Conservation (phyloP, 2,797 vertebrate species). For the Squalus acanthias region DNA sequence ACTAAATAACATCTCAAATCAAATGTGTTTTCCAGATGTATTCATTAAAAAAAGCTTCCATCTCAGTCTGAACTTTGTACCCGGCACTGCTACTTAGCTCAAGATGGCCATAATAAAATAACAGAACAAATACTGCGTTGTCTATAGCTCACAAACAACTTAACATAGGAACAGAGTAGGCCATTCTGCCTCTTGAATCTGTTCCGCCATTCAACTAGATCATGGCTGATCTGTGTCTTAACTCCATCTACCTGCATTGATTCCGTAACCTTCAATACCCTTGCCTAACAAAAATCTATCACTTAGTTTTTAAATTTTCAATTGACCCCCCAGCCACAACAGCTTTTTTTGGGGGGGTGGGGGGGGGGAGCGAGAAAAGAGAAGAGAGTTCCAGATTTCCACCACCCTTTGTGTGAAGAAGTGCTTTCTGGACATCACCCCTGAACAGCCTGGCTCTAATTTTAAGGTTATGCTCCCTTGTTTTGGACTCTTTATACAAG, state of each 20-base stretch:
- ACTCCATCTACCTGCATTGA: not conserved
- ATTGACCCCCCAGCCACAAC: too few relatives aligned
- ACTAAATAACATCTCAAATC: too few relatives aligned
- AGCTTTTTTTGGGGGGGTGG: not conserved
- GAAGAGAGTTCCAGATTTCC: not conserved
- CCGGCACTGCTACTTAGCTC: too few relatives aligned
- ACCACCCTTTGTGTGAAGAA: not conserved
- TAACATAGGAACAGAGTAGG: not conserved
- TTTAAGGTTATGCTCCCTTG: not conserved
- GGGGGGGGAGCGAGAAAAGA: too few relatives aligned
- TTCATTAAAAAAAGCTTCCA: too few relatives aligned
- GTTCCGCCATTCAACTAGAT: not conserved
- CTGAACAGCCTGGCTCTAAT: not conserved
- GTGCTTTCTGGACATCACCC: not conserved
- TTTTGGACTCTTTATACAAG: not conserved
- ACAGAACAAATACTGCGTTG: too few relatives aligned
- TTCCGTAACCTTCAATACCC: not conserved
- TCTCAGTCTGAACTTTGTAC: too few relatives aligned
- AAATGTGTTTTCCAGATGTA: too few relatives aligned
- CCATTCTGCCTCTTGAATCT: not conserved
- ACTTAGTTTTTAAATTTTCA: not conserved
- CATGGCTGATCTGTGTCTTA: not conserved
- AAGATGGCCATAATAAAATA: too few relatives aligned
- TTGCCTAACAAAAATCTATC: not conserved
- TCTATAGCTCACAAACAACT: not conserved